phyloP scores from a whole-genome alignment of 2,888 invertebrate species.

The Creontiades dilutus region DNA sequence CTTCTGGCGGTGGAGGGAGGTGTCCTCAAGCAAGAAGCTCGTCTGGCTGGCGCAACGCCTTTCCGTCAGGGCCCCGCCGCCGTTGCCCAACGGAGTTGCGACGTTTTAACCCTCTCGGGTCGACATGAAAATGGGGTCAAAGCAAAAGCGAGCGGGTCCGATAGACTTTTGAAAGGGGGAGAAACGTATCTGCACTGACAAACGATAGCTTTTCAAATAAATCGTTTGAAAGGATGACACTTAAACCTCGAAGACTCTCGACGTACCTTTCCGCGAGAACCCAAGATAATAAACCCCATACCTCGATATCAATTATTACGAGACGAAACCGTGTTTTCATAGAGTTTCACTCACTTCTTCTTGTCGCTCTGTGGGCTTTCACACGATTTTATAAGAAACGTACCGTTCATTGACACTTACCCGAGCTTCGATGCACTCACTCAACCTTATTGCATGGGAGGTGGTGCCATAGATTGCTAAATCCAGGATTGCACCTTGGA shows the following conservation, averaged over 20 bases:
- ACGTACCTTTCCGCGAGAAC: not conserved
- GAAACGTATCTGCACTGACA: not conserved
- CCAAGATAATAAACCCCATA: not conserved
- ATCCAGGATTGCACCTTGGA: too few relatives aligned
- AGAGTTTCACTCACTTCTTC: constrained; percentile 20
- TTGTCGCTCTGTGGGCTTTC: not conserved
- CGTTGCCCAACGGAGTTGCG: not conserved
- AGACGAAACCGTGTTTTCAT: not conserved
- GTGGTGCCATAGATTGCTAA: too few relatives aligned
- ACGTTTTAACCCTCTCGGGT: constrained; percentile 32
- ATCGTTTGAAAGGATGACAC: not conserved
- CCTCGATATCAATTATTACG: not conserved
- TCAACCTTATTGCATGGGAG: too few relatives aligned
- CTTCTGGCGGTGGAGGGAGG: not conserved
- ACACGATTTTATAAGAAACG: not conserved
- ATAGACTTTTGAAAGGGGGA: constrained; percentile 26
- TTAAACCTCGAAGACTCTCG: not conserved
- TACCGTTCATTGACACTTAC: not conserved
- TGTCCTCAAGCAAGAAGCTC: constrained; percentile 34
- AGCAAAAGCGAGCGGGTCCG: not conserved
- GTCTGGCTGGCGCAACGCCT: not conserved
- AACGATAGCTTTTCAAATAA: not conserved
- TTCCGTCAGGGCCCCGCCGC: not conserved
- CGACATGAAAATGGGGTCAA: constrained; percentile 39
- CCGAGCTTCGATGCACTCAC: not conserved